phyloP scores from a whole-genome alignment of 2,113 vertebrate species.

The Urocitellus parryii region DNA sequence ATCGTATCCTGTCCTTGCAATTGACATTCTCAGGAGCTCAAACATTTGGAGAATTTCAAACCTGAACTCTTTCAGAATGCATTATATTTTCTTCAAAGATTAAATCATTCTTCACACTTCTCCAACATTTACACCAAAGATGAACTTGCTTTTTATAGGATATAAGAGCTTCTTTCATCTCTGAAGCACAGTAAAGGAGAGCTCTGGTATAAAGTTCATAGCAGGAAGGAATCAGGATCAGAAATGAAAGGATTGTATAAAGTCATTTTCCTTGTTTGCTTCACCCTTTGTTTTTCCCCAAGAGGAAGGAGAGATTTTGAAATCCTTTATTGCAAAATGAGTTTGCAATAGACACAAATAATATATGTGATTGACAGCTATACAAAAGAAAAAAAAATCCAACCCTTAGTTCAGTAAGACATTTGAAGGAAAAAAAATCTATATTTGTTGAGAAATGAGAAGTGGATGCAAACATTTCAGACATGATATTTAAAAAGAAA shows the following conservation, averaged over 20 bases:
- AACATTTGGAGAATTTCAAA: slow-evolving; percentile 38
- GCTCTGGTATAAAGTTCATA: neutral
- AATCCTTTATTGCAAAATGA: slow-evolving; percentile 76
- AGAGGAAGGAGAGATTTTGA: slow-evolving; percentile 66
- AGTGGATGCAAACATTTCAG: slow-evolving; percentile 35
- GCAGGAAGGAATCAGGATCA: slow-evolving; percentile 53
- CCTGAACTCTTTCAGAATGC: slow-evolving; percentile 34
- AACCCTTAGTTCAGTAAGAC: slow-evolving; percentile 11
- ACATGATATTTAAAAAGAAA: slow-evolving; percentile 63
- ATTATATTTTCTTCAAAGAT: slow-evolving; percentile 57
- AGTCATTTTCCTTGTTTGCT: slow-evolving; percentile 71
- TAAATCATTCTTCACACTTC: slow-evolving; percentile 51
- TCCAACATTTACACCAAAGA: slow-evolving; percentile 48
- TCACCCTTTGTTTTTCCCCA: slow-evolving; percentile 50
- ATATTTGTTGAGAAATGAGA: slow-evolving; percentile 67
- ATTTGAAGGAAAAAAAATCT: slow-evolving; percentile 36
- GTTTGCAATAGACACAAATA: slow-evolving; percentile 72
- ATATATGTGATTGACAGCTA: slow-evolving; percentile 70
- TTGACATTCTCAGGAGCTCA: slow-evolving; percentile 21
- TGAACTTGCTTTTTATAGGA: slow-evolving; percentile 42
- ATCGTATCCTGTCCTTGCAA: neutral
- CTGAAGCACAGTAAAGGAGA: slow-evolving; percentile 28
- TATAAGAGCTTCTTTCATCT: slow-evolving; percentile 56
- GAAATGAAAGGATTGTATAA: slow-evolving; percentile 66
- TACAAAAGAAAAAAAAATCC: neutral